A percentile compares a stretch with the other conserved stretches of the same genome.
These are phyloP conservation scores for Palythoa heliodiscus DNA, from an alignment of 92 coral and sea anemone species.

Conservation along the genomic window DNA sequence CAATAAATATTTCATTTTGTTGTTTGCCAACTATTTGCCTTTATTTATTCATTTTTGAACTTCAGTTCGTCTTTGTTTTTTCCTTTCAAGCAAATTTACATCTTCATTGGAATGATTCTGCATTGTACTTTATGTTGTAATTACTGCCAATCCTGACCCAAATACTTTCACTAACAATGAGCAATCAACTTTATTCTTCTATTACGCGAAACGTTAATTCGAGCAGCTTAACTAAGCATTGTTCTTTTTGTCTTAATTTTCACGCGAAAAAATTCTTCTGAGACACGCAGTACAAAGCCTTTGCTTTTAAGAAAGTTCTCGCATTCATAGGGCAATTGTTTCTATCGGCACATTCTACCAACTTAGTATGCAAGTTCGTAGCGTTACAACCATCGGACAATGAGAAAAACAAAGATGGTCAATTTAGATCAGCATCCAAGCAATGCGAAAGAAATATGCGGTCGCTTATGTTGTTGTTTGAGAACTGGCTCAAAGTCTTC, in stretches of 20 bases:
- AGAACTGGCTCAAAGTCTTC: background rate
- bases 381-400: constrained; percentile 23
- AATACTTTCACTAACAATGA: constrained; percentile 34
- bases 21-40: background rate
- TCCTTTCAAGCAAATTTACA: constrained; percentile 25
- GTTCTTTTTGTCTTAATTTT: constrained; percentile 22
- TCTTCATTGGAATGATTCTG: background rate
- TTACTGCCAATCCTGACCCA: constrained; percentile 28
- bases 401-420: constrained; percentile 6
- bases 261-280: constrained; percentile 43
- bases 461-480: constrained; percentile 25
- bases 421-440: background rate
- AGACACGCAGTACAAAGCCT: constrained; percentile 19
- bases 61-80: constrained; percentile 18
- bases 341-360: background rate
- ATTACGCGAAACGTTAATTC: constrained; percentile 21
- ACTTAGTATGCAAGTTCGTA: constrained; percentile 31
- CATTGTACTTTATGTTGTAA: constrained; percentile 36
- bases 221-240: constrained; percentile 24
- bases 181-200: constrained; percentile 36
- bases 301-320: background rate
- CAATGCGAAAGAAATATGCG: no score
- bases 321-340: constrained; percentile 4
- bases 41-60: constrained; percentile 20
- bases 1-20: constrained; percentile 4